Base-by-base conservation (phyloP, 2,888 invertebrate species). In the Prenolepis imparis region DNA sequence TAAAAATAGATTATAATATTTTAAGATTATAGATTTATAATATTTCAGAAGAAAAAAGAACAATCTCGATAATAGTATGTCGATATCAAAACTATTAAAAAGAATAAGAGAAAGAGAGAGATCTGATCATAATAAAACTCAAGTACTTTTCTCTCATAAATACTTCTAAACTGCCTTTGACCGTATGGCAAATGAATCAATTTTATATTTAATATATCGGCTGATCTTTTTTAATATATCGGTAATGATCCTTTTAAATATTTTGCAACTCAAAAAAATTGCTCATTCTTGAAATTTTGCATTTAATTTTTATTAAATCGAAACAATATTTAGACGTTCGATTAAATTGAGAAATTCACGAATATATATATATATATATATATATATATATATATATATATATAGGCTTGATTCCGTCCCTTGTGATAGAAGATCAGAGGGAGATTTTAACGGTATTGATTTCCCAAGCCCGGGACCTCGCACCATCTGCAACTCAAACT, bases 391-490 rank as follows among this genome's bases (percentile, higher is more conserved):
- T 12, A 59, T 52, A 52, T 1, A 52, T 67, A 67, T 12, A 48
- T 59, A 77, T 59, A 21, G 36, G n/a, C 32, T 73, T 36, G 44
- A 73, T 80, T 73, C 12, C 74, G 57, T 57, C 74, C 41, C 73
- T 32, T 44, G 85, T 90, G 88, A 89, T 83, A 90, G 89, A 87
- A 88, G 89, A 90, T 87, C 87, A 91, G 90, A 52, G 91, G 89
- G 88, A 87, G 91, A 87, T 93, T 93, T 93, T 91, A 93, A 91
- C 91, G 93, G 92, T 93, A 93, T 93, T 93, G 93, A 93, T 93
- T 93, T 93, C 92, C 88, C 91, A 91, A 92, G 91, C 89, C 91
- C 91, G 92, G 92, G 91, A 92, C 91, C 91, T 91, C 91, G 89
- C 88, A 91, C 91, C 92, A 91, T 91, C 90, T 90, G 89, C 90